phyloP scores from a whole-genome alignment of 35 echinoderm and acorn worm species.

The Apostichopus californicus region DNA sequence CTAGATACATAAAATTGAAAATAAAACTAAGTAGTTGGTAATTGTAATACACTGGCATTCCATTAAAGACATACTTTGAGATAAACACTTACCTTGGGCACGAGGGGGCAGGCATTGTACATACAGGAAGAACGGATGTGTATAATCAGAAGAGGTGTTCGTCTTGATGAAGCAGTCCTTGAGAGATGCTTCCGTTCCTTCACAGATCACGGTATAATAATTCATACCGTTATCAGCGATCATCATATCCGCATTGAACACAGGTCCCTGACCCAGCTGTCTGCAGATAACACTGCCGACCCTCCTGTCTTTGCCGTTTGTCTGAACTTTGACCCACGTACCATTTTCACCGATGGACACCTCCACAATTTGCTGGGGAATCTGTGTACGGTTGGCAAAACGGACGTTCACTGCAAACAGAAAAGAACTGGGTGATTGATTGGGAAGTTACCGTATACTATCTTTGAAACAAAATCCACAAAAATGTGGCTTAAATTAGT shows the following conservation, averaged over 20 bases:
- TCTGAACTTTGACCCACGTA: neutral
- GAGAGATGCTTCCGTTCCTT: neutral
- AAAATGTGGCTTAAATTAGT: too few species aligned
- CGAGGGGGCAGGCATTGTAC: neutral
- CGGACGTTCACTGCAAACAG: neutral
- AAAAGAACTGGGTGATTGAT: neutral
- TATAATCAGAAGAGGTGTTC: neutral
- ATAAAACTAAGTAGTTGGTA: too few species aligned
- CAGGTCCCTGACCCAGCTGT: neutral
- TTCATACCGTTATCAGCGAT: neutral
- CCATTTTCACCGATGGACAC: neutral
- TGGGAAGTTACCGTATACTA: too few species aligned
- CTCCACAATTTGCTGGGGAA: neutral
- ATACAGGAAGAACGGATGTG: neutral
- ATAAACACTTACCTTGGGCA: neutral
- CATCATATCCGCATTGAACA: neutral
- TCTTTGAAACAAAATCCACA: too few species aligned
- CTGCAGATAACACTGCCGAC: slow-evolving; percentile 23
- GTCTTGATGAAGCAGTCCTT: neutral
- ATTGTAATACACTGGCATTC: too few species aligned
- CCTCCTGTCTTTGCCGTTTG: neutral
- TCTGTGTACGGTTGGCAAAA: neutral
- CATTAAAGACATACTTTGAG: too few species aligned
- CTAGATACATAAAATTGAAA: too few species aligned
- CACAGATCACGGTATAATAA: neutral